Evolutionary conservation across 2,797 vertebrate species (phyloP), one percentile per base, ranked within the genome.

Genomic region (Xiphophorus birchmanni): DNA sequence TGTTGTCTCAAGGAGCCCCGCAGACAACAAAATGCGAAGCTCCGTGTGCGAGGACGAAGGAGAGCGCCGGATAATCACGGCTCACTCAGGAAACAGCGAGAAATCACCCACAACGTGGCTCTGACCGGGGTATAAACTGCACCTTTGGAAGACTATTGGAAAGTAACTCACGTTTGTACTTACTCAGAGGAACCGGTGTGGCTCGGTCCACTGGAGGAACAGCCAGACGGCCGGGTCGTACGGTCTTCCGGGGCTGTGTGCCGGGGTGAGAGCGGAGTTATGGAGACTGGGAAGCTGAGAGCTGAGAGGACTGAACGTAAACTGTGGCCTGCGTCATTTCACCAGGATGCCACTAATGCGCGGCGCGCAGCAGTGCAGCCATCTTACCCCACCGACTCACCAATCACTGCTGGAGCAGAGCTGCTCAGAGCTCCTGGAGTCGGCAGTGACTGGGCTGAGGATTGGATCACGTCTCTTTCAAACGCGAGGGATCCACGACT

Each of bases 121-220:
- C 78, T 44, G 73, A 6, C 50, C 0, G 78, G 26, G 0, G 42
- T 75, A 56, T 4, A 83, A 78, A 86, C 17, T 77, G 78, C 86
- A 86, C 89, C 78, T 71, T 76, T 4, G 67, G 75, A 75, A 82
- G n/a, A 60, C 73, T 35, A 77, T 72, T 37, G 69, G 73, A 50
- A 44, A 77, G 72, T 56, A 73, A 82, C 71, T 47, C 35, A 47
- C 75, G 77, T 78, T 11, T 32, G 13, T 90, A 95, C 96, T 96
- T 90, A 96, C 96, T 94, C 93, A 79, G 89, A 92, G 88, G 95
- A 96, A 91, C 93, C 94, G 94, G 93, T 90, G 90, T 92, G 82
- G 82, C 88, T 93, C 94, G 95, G 94, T 95, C 95, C 95, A 92
- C 93, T 87, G 81, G 88, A 88, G 90, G 23, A 42, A n/a, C 40